Conservation (phyloP, 1,140 invertebrate genomes). For the Drosophila murphyi region DNA sequence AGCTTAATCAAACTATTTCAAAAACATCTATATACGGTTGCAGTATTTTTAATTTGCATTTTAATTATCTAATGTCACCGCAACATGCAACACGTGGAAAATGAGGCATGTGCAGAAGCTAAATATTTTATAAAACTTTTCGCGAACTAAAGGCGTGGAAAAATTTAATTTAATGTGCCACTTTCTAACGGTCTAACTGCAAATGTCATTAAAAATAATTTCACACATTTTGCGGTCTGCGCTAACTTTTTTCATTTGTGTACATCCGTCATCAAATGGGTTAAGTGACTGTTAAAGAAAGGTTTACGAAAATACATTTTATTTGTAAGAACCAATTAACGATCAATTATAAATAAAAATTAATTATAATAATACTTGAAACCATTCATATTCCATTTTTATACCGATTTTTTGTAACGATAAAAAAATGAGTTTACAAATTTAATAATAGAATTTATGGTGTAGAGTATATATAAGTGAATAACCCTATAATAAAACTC, state of each 20-base stretch:
- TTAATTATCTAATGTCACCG: constrained; percentile 36
- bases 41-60: constrained; percentile 13
- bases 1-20: constrained; percentile 19
- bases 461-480: too few species aligned
- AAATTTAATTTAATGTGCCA: constrained; percentile 24
- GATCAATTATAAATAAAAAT: too few species aligned
- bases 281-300: too few species aligned
- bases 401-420: too few species aligned
- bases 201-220: constrained; percentile 39
- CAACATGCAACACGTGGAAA: constrained; percentile 37
- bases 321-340: too few species aligned
- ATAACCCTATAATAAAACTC: too few species aligned
- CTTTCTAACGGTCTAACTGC: constrained; percentile 29
- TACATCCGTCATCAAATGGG: too few species aligned
- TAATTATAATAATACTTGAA: too few species aligned
- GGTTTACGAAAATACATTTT: too few species aligned
- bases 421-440: too few species aligned
- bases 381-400: too few species aligned
- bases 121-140: constrained; percentile 10
- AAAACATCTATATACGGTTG: constrained; percentile 1
- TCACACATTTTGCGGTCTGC: constrained; percentile 31
- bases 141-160: constrained; percentile 17
- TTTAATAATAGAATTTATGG: too few species aligned
- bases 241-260: background rate
- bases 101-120: constrained; percentile 20